Evolutionary conservation across 1,140 invertebrate species (phyloP), one percentile per base, ranked within the genome.

Genomic region (Hormaphis cornu): DNA sequence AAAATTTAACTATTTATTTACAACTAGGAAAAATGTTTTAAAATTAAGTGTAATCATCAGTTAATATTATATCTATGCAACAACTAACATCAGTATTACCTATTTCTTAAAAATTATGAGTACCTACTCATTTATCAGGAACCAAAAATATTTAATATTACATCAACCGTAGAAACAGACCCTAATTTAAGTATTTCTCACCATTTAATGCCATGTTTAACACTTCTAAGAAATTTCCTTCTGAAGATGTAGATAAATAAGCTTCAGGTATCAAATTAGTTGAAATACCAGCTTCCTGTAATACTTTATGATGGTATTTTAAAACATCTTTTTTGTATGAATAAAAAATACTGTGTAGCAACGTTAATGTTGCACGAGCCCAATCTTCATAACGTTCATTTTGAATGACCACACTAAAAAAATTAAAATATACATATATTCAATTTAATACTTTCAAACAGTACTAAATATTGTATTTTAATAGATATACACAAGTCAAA

Each of bases 351-450:
- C 87, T 86, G 71, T 94, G 82, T 30, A 98, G 77, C 73, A 92
- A 86, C 1, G 92, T 86, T 56, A 99, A 80, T 22, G 91, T 88
- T 72, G 88, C 88, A 24, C 26, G 28, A 61, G 85, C 89, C 96
- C 97, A 99, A 78, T 99, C 97, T 76, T 98, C 95, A 78, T 93
- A 98, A 59, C 93, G 85, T 77, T 99, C 97, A 83, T 99, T 99
- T 81, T 99, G 96, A 30, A 98, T 89, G 33, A 93, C 90, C 52
- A 98, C 91, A 75, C 91, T 90, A 75, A 72, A 80, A 79, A 76
- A 22, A 66, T 26, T 48, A 33, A 35, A 42, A 6, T 33, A 33
- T 33, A 6, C 16, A 6, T 33, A 33, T 33, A 6, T 33, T 6
- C 5, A 33, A 33, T 33, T 33, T 33, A 9, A 33, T 33, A 6